Conservation (phyloP, 1,140 invertebrate genomes). For the Daktulosphaira vitifoliae region DNA sequence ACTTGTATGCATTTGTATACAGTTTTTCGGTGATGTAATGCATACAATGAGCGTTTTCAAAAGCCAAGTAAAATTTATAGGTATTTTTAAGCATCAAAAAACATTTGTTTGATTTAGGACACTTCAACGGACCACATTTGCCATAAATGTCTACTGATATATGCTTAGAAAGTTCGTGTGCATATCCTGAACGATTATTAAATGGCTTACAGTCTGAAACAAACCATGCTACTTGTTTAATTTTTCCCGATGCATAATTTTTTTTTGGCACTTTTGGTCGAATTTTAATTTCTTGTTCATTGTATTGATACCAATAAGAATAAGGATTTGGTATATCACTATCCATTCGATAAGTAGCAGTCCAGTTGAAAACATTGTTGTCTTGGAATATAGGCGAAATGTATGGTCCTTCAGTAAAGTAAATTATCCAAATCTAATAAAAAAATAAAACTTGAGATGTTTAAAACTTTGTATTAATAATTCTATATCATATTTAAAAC, state of each 20-base stretch:
- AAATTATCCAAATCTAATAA: conserved; percentile 74
- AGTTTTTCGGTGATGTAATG: conserved; percentile 98
- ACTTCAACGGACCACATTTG: conserved; percentile 74
- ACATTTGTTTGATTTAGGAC: conserved; percentile 71
- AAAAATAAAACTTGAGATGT: conserved; percentile 32
- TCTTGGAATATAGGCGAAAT: conserved; percentile 78
- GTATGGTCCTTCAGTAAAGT: conserved; percentile 86
- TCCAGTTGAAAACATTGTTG: conserved; percentile 85
- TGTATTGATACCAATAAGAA: conserved; percentile 83
- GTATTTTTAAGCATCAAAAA: conserved; percentile 82
- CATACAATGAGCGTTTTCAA: conserved; percentile 92
- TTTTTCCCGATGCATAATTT: conserved; percentile 82
- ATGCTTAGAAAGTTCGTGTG: conserved; percentile 71
- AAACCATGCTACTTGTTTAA: conserved; percentile 92
- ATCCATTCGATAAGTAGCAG: conserved; percentile 83
- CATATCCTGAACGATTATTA: conserved; percentile 78
- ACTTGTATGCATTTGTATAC: conserved; percentile 83
- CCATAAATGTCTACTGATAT: conserved; percentile 92
- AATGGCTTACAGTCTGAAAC: conserved; percentile 88
- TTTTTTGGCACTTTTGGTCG: conserved; percentile 57
- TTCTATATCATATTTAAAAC: too few relatives aligned
- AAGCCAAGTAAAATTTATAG: conserved; percentile 96
- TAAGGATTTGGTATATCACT: conserved; percentile 94
- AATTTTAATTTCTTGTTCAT: conserved; percentile 55
- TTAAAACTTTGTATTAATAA: too few relatives aligned